A percentile compares a stretch with the other conserved stretches of the same genome.
Conservation (phyloP, 1,140 invertebrate genomes). For the Conus ventricosus region DNA sequence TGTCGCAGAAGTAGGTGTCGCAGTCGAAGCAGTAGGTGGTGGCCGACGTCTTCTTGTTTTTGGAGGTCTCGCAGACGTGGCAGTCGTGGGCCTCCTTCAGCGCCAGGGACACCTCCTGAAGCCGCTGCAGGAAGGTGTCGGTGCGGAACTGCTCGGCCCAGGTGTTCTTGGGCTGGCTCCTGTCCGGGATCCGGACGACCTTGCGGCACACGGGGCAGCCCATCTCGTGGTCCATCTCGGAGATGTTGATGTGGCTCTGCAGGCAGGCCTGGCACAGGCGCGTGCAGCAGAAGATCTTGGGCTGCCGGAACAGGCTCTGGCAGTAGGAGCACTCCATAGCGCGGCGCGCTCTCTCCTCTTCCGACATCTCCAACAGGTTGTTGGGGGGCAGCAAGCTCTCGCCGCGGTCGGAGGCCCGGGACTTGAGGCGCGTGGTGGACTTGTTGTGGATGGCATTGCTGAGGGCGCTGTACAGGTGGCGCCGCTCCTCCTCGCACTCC, state of each 20-base stretch:
- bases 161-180: constrained; percentile 10
- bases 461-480: constrained; percentile 24
- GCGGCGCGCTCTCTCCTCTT: constrained; percentile 8
- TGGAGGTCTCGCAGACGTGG: constrained; percentile 34
- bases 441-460: neutral
- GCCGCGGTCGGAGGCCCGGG: neutral
- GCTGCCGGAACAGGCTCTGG: constrained; percentile 23
- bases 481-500: constrained; percentile 13
- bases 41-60: neutral
- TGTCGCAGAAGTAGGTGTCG: constrained; percentile 34
- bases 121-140: constrained; percentile 37
- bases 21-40: constrained; percentile 38
- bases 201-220: constrained; percentile 31
- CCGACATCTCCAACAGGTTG: neutral
- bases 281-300: constrained; percentile 42
- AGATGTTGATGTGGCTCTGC: constrained; percentile 39
- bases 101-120: constrained; percentile 15
- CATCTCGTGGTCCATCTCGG: constrained; percentile 7
- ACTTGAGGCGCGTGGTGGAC: neutral
- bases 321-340: constrained; percentile 74
- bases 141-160: constrained; percentile 42
- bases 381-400: neutral
- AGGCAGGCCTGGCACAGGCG: constrained; percentile 36
- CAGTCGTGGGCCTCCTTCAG: constrained; percentile 30
- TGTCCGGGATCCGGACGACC: constrained; percentile 27